Percentiles rank a stretch among this genome's conserved stretches.
phyloP scores from a whole-genome alignment of 2,113 vertebrate genomes.

The Euleptes europaea region DNA sequence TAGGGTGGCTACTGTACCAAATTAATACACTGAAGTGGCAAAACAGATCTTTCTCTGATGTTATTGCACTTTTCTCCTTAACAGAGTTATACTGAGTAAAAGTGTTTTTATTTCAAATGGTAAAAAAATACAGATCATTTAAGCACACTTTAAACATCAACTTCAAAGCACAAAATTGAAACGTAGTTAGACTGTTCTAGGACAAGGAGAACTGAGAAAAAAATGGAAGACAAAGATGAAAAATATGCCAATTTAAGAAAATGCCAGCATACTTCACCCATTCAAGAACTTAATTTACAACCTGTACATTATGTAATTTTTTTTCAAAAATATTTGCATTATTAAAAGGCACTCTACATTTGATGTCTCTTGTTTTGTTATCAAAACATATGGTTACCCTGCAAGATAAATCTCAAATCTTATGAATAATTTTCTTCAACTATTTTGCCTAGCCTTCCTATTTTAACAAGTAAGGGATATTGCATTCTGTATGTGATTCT shows the following conservation, averaged over 20 bases:
- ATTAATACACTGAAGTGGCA: too few relatives aligned
- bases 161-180: not conserved
- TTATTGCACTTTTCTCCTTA: not conserved
- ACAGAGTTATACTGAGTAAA: not conserved
- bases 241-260: not conserved
- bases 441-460: not conserved
- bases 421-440: not conserved
- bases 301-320: not conserved
- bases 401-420: not conserved
- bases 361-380: not conserved
- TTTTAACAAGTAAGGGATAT: not conserved
- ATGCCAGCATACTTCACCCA: too few relatives aligned
- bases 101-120: not conserved
- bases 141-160: not conserved
- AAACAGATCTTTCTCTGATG: not conserved
- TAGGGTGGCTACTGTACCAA: too few relatives aligned
- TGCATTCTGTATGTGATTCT: conserved; percentile 34
- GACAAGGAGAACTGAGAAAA: not conserved
- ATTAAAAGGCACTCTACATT: not conserved
- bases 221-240: not conserved
- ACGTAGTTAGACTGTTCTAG: not conserved
- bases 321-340: too few relatives aligned
- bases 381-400: not conserved
- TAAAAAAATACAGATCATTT: not conserved
- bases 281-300: not conserved